Conservation (phyloP, 1,140 invertebrate species). For the Venturia canescens region DNA sequence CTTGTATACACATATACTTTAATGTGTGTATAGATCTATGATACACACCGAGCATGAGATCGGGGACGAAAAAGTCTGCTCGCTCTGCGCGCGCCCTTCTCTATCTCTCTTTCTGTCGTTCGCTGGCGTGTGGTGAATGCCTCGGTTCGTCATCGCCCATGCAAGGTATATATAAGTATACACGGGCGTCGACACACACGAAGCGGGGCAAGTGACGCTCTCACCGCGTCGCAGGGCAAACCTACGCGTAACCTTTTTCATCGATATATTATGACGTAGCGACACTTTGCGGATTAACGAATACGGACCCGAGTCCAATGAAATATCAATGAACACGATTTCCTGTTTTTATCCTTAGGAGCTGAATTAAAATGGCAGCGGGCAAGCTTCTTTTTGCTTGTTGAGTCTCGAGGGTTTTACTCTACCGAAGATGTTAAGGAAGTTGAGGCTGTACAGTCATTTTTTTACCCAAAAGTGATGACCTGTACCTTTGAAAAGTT, state of each 20-base stretch:
- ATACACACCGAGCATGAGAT: background rate
- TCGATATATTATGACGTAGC: slow-evolving; percentile 17
- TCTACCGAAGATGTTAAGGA: no score
- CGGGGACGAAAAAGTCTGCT: slow-evolving; percentile 17
- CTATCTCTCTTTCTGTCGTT: background rate
- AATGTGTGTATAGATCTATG: background rate
- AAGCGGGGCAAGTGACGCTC: slow-evolving; percentile 10
- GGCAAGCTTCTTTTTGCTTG: no score
- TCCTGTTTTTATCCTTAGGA: no score
- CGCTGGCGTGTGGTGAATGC: background rate
- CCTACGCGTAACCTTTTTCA: slow-evolving; percentile 39
- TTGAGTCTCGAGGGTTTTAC: no score
- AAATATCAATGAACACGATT: slow-evolving; percentile 1
- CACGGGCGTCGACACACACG: background rate
- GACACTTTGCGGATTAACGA: background rate
- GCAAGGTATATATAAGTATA: background rate
- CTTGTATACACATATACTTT: background rate
- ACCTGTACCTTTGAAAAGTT: no score
- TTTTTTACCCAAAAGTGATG: no score
- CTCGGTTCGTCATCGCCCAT: background rate
- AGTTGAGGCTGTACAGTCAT: no score
- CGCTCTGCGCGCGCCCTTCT: slow-evolving; percentile 26
- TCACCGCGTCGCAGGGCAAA: slow-evolving; percentile 2
- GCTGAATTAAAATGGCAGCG: no score
- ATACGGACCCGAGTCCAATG: background rate